phyloP scores from a whole-genome alignment of 2,797 vertebrate genomes.

The Hypotaenidia okinawae region DNA sequence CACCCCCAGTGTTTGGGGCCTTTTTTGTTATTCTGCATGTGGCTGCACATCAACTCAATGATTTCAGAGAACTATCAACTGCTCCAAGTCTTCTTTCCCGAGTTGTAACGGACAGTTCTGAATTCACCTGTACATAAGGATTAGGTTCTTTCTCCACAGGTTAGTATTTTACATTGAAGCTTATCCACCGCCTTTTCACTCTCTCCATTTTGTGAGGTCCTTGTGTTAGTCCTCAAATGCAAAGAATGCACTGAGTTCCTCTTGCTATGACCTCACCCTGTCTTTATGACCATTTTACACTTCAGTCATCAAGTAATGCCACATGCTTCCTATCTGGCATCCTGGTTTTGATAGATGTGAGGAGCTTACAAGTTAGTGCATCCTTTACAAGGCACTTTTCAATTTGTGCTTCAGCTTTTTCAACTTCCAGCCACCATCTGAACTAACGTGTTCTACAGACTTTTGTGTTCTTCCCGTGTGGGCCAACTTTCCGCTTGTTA shows the following conservation, averaged over 20 bases:
- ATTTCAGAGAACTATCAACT: not conserved
- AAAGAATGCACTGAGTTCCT: not conserved
- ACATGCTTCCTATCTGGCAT: not conserved
- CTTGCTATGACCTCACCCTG: not conserved
- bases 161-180: not conserved
- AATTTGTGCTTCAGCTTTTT: not conserved
- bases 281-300: not conserved
- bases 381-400: not conserved
- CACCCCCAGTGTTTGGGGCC: not conserved
- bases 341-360: not conserved
- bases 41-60: not conserved
- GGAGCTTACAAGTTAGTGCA: not conserved
- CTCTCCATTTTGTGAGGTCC: not conserved
- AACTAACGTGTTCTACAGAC: not conserved
- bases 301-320: not conserved
- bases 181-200: not conserved
- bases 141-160: not conserved
- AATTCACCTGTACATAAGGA: not conserved
- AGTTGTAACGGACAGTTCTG: not conserved
- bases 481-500: not conserved
- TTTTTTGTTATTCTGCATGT: not conserved
- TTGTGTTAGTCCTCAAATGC: not conserved
- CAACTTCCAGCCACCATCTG: not conserved
- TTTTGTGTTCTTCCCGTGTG: not conserved
- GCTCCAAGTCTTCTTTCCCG: not conserved